Conservation (phyloP, 2,797 vertebrate species). For the Buphagus erythrorhynchus region DNA sequence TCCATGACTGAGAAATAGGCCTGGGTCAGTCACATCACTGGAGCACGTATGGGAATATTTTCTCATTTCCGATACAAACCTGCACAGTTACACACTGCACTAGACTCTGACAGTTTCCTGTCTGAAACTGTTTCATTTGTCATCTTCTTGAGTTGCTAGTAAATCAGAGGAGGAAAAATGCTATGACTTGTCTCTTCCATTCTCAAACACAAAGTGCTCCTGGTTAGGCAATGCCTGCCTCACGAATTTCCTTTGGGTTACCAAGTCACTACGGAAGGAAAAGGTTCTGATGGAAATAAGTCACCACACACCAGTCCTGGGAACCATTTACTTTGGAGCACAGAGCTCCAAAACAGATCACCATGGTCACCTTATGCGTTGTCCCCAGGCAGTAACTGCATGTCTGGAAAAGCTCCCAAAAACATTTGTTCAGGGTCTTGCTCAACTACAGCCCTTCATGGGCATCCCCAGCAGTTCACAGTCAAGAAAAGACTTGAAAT, state of each 20-base stretch:
- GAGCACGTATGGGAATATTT: neutral
- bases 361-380: neutral
- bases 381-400: neutral
- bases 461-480: neutral
- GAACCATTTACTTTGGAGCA: neutral
- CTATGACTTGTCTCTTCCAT: slow-evolving; percentile 16
- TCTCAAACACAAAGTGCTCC: neutral
- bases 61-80: neutral
- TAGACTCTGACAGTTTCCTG: neutral
- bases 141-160: neutral
- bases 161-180: neutral
- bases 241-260: slow-evolving; percentile 17
- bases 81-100: neutral
- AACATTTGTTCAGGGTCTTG: neutral
- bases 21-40: neutral
- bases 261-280: neutral
- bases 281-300: slow-evolving; percentile 5
- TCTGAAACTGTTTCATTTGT: neutral
- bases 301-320: neutral
- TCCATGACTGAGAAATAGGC: neutral
- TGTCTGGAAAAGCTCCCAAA: neutral
- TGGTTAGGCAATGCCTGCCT: neutral
- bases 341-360: neutral
- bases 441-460: neutral
- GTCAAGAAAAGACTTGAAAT: neutral